These are phyloP conservation scores for Penelope pileata DNA, from an alignment of 2,113 vertebrate genomes.

Conservation along the genomic window DNA sequence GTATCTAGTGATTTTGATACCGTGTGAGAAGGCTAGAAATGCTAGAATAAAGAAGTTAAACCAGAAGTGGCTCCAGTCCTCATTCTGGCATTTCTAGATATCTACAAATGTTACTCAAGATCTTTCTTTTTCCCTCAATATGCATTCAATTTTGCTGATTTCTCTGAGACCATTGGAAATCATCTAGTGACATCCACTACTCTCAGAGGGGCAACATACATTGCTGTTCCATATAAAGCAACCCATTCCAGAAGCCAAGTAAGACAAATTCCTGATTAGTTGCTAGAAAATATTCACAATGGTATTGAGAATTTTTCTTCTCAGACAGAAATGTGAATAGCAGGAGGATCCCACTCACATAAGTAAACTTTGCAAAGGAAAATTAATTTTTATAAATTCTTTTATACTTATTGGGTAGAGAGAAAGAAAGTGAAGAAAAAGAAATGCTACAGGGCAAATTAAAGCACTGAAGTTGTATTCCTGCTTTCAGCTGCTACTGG, in stretches of 20 bases:
- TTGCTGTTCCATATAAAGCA: background rate
- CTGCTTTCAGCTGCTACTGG: background rate
- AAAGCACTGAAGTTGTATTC: background rate
- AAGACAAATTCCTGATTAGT: background rate
- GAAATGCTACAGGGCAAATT: background rate
- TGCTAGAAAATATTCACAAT: background rate
- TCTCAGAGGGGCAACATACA: fast-evolving
- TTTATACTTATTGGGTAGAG: background rate
- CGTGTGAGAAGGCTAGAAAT: background rate
- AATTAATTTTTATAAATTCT: background rate
- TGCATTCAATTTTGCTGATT: background rate
- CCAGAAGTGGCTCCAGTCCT: background rate
- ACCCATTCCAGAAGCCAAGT: background rate
- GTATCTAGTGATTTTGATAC: background rate
- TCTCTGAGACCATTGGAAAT: background rate
- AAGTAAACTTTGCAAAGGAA: background rate
- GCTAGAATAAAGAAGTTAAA: background rate
- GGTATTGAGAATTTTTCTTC: background rate
- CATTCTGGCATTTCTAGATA: background rate
- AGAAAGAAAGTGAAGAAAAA: background rate
- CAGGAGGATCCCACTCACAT: background rate
- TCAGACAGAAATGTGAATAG: background rate
- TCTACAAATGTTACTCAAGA: background rate
- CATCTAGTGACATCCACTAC: background rate
- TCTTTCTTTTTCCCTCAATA: background rate